A percentile compares a stretch with the other conserved stretches of the same genome.
phyloP scores from a whole-genome alignment of 2,797 vertebrate genomes.

The Menidia menidia region DNA sequence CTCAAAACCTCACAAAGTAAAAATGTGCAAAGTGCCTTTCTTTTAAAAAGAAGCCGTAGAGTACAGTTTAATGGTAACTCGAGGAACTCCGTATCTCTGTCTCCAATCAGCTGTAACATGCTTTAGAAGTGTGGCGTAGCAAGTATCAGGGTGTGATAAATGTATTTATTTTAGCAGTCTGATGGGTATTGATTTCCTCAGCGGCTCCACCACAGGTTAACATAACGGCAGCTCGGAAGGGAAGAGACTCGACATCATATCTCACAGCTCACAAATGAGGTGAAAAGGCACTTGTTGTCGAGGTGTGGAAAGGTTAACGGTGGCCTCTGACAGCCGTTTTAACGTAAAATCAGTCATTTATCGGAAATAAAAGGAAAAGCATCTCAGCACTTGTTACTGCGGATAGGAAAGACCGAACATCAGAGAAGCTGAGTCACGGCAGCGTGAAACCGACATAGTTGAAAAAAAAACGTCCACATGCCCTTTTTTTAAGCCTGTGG shows the following conservation, averaged over 20 bases:
- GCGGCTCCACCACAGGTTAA: conserved; percentile 45
- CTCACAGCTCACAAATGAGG: conserved; percentile 64
- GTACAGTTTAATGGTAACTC: conserved; percentile 1
- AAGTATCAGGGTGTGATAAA: conserved; percentile 68
- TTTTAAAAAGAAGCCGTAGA: neutral
- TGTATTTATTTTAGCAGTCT: conserved; percentile 73
- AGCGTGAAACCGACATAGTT: conserved; percentile 45
- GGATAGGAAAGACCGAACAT: conserved; percentile 46
- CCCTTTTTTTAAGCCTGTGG: conserved; percentile 12
- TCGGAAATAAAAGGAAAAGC: conserved; percentile 66
- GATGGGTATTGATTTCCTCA: conserved; percentile 71
- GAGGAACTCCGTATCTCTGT: conserved; percentile 41
- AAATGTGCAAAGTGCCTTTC: conserved; percentile 7
- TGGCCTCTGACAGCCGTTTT: conserved; percentile 57
- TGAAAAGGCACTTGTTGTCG: conserved; percentile 54
- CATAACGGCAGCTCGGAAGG: conserved; percentile 47
- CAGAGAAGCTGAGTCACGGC: conserved; percentile 58
- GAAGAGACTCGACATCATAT: conserved; percentile 47
- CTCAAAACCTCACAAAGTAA: conserved; percentile 21
- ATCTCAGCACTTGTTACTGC: conserved; percentile 36
- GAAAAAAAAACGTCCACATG: conserved; percentile 18
- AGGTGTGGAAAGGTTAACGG: conserved; percentile 67
- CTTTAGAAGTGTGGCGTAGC: conserved; percentile 31
- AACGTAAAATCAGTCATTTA: conserved; percentile 68
- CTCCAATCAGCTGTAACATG: conserved; percentile 60